These are phyloP conservation scores for Periplaneta americana DNA, from an alignment of 1,140 invertebrate genomes.

Conservation along the genomic window DNA sequence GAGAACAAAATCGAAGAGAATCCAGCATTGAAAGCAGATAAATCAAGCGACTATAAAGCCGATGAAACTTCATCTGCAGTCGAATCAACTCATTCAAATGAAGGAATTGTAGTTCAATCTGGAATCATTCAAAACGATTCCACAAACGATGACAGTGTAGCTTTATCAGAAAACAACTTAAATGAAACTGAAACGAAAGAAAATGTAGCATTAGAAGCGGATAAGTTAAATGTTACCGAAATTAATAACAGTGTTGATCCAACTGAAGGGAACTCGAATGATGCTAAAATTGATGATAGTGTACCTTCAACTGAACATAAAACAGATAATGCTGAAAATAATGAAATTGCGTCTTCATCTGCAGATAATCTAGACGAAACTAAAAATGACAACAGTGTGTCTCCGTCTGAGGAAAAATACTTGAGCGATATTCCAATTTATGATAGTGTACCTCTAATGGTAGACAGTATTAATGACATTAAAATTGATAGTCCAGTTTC, in stretches of 20 bases:
- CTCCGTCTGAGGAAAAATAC: no score
- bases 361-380: neutral
- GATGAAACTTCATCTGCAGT: no score
- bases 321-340: neutral
- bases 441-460: no score
- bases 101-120: no score
- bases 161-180: neutral
- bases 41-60: neutral
- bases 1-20: neutral
- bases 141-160: neutral
- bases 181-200: neutral
- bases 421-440: no score
- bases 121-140: no score
- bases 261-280: neutral
- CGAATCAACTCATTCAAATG: no score
- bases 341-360: neutral
- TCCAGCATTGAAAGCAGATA: neutral
- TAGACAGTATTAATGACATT: no score
- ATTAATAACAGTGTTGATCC: neutral
- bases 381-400: neutral
- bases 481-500: no score
- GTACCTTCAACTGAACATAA: neutral
- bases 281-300: neutral
- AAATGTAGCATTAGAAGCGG: neutral
- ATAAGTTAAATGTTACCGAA: neutral